Conservation (phyloP, 2,113 vertebrate species). For the Sialia sialis region DNA sequence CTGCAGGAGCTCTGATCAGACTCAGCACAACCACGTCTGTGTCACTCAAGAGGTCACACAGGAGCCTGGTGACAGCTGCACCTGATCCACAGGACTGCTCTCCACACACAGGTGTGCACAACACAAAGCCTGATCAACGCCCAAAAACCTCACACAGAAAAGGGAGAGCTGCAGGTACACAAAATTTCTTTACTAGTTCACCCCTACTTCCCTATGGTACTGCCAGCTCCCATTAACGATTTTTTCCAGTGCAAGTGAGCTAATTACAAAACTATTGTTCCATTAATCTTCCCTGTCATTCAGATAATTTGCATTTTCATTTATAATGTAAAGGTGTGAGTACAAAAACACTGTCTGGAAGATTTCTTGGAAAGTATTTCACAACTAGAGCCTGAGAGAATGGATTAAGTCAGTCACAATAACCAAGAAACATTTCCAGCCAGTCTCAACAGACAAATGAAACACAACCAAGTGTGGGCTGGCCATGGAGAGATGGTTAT, state of each 20-base stretch:
- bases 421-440: constrained; percentile 7
- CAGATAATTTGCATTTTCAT: neutral
- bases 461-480: constrained; percentile 13
- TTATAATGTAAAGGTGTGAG: neutral
- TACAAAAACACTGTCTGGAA: neutral
- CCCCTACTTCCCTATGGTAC: neutral
- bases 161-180: neutral
- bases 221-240: neutral
- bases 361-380: neutral
- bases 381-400: neutral
- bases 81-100: neutral
- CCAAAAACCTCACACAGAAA: neutral
- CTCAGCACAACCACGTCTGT: neutral
- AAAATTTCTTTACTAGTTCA: neutral
- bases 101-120: neutral
- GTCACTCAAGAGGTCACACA: neutral
- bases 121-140: neutral
- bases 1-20: neutral
- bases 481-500: neutral
- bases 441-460: neutral
- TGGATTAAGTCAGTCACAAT: constrained; percentile 26
- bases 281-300: neutral
- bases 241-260: neutral
- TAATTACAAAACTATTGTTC: neutral
- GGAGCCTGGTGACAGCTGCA: neutral